Evolutionary conservation across 53 echinoderm and acorn worm species (phyloP).

Genomic region (Paelopatides confundens): DNA sequence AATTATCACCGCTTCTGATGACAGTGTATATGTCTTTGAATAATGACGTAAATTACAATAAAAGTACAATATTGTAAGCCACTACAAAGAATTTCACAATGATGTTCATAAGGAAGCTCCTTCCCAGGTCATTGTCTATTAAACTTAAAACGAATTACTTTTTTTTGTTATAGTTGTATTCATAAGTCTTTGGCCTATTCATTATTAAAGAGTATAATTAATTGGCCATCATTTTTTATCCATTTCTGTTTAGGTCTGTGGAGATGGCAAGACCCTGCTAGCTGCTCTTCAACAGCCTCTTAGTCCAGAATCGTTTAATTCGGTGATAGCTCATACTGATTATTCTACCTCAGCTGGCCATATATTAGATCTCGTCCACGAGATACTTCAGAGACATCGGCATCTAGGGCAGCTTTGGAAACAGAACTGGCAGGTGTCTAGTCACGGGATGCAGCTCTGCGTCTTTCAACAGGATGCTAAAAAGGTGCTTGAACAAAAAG

Average conservation of each 20-base stretch:
- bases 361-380: constrained; percentile 91
- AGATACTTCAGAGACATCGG: constrained; percentile 91
- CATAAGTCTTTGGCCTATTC: too few relatives aligned
- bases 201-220: too few relatives aligned
- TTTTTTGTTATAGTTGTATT: too few relatives aligned
- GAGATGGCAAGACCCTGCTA: constrained; percentile 88
- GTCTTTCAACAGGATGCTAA: constrained; percentile 91
- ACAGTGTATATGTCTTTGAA: too few relatives aligned
- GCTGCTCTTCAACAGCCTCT: constrained; percentile 95
- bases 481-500: constrained; percentile 55
- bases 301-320: constrained; percentile 94
- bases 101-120: too few relatives aligned
- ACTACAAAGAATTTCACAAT: too few relatives aligned
- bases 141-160: too few relatives aligned
- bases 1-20: too few relatives aligned
- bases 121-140: too few relatives aligned
- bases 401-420: constrained; percentile 94
- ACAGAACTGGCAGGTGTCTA: constrained; percentile 75
- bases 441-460: constrained; percentile 90
- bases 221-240: too few relatives aligned
- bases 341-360: constrained; percentile 95
- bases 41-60: too few relatives aligned
- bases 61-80: too few relatives aligned
- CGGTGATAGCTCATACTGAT: constrained; percentile 95
- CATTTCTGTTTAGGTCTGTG: constrained; percentile 74